A percentile compares a stretch with the other conserved stretches of the same genome.
Evolutionary conservation across 2,797 vertebrate species (phyloP).

Genomic region (Paratrypauchen microcephalus): DNA sequence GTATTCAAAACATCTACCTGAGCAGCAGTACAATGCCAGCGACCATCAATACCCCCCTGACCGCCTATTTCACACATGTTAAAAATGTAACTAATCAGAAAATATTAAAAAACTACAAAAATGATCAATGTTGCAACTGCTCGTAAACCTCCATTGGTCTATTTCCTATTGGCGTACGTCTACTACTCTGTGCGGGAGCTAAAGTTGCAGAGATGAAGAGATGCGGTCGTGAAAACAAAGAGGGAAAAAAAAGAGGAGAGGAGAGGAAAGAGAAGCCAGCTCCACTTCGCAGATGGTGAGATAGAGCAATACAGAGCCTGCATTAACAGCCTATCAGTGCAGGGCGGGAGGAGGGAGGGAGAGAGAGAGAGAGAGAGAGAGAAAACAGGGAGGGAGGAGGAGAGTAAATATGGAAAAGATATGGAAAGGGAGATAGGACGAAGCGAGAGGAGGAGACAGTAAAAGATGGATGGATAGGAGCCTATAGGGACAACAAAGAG

Average conservation of each 20-base stretch:
- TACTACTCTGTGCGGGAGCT: slow-evolving; percentile 34
- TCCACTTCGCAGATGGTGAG: slow-evolving; percentile 77
- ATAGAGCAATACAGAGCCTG: slow-evolving; percentile 72
- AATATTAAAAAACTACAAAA: slow-evolving; percentile 39
- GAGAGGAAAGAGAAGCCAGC: slow-evolving; percentile 55
- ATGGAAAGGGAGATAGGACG: slow-evolving; percentile 48
- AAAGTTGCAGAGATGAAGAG: slow-evolving; percentile 65
- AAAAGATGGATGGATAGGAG: slow-evolving; percentile 46
- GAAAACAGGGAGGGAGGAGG: slow-evolving; percentile 19
- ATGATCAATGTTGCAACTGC: slow-evolving; percentile 35
- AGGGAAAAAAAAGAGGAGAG: slow-evolving; percentile 61
- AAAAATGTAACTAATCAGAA: slow-evolving; percentile 50
- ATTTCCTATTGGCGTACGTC: slow-evolving; percentile 40
- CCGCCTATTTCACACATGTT: slow-evolving; percentile 76
- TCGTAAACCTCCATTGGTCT: slow-evolving; percentile 52
- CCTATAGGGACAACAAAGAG: slow-evolving; percentile 8
- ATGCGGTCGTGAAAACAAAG: slow-evolving; percentile 63
- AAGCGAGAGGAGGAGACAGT: slow-evolving; percentile 35
- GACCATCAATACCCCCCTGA: slow-evolving; percentile 74
- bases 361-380: slow-evolving; percentile 14
- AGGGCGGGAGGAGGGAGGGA: slow-evolving; percentile 30
- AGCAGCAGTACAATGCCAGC: slow-evolving; percentile 77
- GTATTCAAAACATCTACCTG: slow-evolving; percentile 68
- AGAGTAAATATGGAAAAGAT: slow-evolving; percentile 70
- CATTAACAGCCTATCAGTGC: slow-evolving; percentile 75